These are phyloP conservation scores for Drosophila persimilis DNA, from an alignment of 1,140 invertebrate genomes.

Conservation along the genomic window DNA sequence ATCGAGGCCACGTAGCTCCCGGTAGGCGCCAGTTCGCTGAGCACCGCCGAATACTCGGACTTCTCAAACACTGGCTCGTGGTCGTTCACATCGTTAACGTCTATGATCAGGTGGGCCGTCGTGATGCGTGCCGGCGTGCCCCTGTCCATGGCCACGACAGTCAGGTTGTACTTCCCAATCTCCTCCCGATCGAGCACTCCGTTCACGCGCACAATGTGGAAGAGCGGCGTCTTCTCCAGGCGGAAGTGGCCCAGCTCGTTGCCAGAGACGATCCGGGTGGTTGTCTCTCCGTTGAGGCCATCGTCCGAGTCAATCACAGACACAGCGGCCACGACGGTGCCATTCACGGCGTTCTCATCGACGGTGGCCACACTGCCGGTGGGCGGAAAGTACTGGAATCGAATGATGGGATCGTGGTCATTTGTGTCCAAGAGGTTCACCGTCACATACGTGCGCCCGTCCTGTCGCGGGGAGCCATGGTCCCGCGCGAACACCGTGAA, in stretches of 20 bases:
- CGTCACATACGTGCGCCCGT: conserved; percentile 96
- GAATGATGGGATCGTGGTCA: conserved; percentile 96
- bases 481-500: conserved; percentile 97
- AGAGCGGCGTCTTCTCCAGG: conserved; percentile 91
- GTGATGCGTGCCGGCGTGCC: conserved; percentile 93
- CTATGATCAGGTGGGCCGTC: conserved; percentile 93
- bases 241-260: conserved; percentile 96
- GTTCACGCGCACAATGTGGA: conserved; percentile 96
- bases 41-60: conserved; percentile 93
- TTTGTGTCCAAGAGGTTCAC: conserved; percentile 97
- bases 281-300: conserved; percentile 94
- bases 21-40: conserved; percentile 93
- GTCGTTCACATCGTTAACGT: conserved; percentile 97
- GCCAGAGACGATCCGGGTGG: conserved; percentile 91
- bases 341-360: conserved; percentile 95
- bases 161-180: conserved; percentile 95
- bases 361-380: conserved; percentile 93
- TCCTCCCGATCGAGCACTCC: conserved; percentile 96
- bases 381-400: conserved; percentile 93
- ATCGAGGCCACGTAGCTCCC: conserved; percentile 95
- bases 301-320: conserved; percentile 95
- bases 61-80: conserved; percentile 97
- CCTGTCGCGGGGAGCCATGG: conserved; percentile 94
- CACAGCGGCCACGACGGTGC: conserved; percentile 96
- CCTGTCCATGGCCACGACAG: conserved; percentile 94